phyloP scores from a whole-genome alignment of 2,113 vertebrate species.

The Halcyon malimbica region DNA sequence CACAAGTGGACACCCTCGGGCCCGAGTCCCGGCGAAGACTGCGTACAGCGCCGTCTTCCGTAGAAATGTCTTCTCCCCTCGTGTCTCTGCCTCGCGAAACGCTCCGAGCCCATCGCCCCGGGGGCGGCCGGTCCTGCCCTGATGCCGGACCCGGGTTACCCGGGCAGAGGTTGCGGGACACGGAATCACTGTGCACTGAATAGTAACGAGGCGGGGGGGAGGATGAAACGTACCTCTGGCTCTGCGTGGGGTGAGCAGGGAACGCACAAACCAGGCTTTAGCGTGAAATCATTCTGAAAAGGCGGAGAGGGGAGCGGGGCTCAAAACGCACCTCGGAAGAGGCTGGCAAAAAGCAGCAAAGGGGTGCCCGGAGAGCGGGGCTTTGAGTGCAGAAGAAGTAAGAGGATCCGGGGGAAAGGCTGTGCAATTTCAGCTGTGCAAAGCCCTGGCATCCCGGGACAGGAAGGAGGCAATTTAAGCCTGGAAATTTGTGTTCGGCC shows the following conservation, averaged over 20 bases:
- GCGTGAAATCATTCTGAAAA: background rate
- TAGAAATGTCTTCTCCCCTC: background rate
- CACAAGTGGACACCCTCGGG: background rate
- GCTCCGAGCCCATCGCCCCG: background rate
- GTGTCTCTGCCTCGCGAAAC: background rate
- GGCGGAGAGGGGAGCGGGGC: background rate
- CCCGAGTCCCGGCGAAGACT: background rate
- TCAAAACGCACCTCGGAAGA: background rate
- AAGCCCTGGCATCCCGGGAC: conserved; percentile 41
- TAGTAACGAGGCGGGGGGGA: background rate
- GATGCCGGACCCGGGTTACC: too few relatives aligned
- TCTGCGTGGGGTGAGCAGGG: background rate
- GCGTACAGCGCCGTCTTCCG: background rate
- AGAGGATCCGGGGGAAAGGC: background rate
- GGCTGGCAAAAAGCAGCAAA: background rate
- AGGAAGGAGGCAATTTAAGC: conserved; percentile 61
- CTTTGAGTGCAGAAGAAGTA: background rate
- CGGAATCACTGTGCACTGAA: background rate
- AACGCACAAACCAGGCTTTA: background rate
- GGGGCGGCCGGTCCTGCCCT: background rate
- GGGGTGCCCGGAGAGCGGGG: background rate
- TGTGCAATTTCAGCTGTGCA: background rate
- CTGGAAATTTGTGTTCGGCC: conserved; percentile 15
- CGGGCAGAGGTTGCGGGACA: background rate
- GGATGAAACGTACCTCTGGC: background rate